Conservation (phyloP, 2,113 vertebrate genomes). For the Elachura formosa region DNA sequence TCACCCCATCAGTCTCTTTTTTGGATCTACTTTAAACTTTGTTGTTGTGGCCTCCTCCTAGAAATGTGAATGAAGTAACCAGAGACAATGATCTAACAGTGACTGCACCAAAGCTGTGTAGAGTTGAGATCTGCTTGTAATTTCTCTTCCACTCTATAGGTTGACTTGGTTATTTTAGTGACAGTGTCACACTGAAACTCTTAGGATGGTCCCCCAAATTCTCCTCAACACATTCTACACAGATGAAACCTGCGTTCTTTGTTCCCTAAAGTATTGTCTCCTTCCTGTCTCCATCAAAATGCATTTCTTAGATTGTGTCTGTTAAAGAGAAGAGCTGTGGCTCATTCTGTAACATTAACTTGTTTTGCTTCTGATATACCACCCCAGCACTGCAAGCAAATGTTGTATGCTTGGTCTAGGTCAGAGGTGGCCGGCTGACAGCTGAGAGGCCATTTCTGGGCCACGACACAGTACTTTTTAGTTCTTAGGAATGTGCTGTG, state of each 20-base stretch:
- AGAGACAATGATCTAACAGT: background rate
- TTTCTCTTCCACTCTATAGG: background rate
- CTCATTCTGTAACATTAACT: background rate
- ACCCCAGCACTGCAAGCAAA: background rate
- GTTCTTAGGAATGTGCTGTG: background rate
- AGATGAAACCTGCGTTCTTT: background rate
- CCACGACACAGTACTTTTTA: background rate
- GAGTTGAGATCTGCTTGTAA: background rate
- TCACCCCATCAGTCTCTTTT: background rate
- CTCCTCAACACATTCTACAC: background rate
- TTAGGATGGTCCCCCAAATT: background rate
- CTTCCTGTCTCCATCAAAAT: background rate
- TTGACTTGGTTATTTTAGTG: background rate
- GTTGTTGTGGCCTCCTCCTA: background rate
- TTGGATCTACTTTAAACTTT: background rate
- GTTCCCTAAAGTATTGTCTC: background rate
- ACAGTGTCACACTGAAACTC: background rate
- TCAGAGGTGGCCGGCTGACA: constrained; percentile 19
- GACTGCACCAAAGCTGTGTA: background rate
- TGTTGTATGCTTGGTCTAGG: background rate
- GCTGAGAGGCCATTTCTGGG: background rate
- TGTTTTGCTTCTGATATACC: background rate
- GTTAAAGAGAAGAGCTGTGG: background rate
- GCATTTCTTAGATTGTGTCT: background rate
- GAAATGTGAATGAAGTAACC: background rate